A percentile compares a stretch with the other conserved stretches of the same genome.
Evolutionary conservation across 1,140 invertebrate genomes (phyloP).

Genomic region (Lepidurus couesii): DNA sequence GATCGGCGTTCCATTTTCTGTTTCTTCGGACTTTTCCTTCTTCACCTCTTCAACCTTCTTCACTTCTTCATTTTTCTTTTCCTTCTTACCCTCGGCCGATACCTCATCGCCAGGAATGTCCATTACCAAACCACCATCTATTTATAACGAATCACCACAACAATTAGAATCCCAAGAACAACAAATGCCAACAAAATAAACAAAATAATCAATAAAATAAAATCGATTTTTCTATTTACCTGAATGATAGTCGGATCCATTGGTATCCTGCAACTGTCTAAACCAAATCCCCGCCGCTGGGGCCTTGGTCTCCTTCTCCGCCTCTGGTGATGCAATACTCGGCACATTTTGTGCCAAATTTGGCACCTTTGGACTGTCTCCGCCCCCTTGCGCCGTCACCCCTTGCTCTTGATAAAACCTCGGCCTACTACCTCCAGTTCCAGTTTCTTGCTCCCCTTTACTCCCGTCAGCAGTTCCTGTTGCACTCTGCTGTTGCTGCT

Average conservation of each 20-base stretch:
- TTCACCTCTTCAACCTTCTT: conserved; percentile 42
- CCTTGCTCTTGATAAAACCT: conserved; percentile 3
- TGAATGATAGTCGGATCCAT: conserved; percentile 37
- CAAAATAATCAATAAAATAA: neutral
- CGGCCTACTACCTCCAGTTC: neutral
- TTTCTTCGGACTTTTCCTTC: conserved; percentile 46
- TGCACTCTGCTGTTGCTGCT: conserved; percentile 24
- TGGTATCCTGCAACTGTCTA: conserved; percentile 37
- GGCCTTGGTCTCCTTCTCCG: conserved; percentile 38
- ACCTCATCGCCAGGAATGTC: conserved; percentile 28
- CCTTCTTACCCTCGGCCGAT: conserved; percentile 34
- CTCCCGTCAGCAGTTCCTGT: neutral
- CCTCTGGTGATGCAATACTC: conserved; percentile 27
- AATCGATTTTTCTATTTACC: neutral
- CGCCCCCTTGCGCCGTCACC: neutral
- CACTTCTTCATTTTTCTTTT: conserved; percentile 25
- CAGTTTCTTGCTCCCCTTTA: neutral
- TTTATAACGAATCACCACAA: neutral
- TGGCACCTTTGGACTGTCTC: neutral
- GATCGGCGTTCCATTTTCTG: conserved; percentile 39
- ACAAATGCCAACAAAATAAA: neutral
- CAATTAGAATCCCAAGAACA: neutral
- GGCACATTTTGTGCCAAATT: neutral
- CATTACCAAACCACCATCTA: conserved; percentile 1
- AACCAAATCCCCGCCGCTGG: conserved; percentile 26